Evolutionary conservation across 2,888 invertebrate genomes (phyloP).

Genomic region (Anthrax anthrax): DNA sequence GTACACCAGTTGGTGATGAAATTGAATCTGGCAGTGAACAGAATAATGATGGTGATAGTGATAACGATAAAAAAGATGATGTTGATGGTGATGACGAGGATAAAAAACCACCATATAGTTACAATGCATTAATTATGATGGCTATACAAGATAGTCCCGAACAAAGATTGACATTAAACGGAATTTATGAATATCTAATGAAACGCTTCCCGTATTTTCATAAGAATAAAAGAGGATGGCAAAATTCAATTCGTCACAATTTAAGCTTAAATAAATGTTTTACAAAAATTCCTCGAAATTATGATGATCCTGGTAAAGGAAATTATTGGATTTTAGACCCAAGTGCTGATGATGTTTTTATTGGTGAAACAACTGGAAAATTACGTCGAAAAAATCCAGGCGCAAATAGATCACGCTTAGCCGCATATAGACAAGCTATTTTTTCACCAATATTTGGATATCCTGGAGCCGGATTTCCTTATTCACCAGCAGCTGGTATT

Average conservation of each 20-base stretch:
- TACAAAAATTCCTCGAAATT: constrained; percentile 90
- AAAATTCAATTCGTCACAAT: constrained; percentile 96
- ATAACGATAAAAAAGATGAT: constrained; percentile 13
- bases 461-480: constrained; percentile 13
- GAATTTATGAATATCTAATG: constrained; percentile 98
- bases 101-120: constrained; percentile 94
- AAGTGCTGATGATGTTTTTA: constrained; percentile 95
- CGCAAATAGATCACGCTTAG: constrained; percentile 72
- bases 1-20: constrained; percentile 23
- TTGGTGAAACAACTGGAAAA: constrained; percentile 95
- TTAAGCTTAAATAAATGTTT: constrained; percentile 96
- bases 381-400: constrained; percentile 80
- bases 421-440: constrained; percentile 65
- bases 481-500: constrained; percentile 18
- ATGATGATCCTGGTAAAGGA: constrained; percentile 98
- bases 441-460: constrained; percentile 24
- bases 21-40: constrained; percentile 17
- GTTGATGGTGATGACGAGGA: constrained; percentile 32
- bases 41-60: constrained; percentile 16
- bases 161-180: constrained; percentile 83
- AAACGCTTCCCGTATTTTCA: constrained; percentile 92
- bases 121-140: constrained; percentile 99
- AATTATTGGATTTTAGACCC: constrained; percentile 99
- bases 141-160: constrained; percentile 93
- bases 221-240: constrained; percentile 96